Conservation (phyloP, 2,888 invertebrate genomes). For the Drosophila peninsularis region DNA sequence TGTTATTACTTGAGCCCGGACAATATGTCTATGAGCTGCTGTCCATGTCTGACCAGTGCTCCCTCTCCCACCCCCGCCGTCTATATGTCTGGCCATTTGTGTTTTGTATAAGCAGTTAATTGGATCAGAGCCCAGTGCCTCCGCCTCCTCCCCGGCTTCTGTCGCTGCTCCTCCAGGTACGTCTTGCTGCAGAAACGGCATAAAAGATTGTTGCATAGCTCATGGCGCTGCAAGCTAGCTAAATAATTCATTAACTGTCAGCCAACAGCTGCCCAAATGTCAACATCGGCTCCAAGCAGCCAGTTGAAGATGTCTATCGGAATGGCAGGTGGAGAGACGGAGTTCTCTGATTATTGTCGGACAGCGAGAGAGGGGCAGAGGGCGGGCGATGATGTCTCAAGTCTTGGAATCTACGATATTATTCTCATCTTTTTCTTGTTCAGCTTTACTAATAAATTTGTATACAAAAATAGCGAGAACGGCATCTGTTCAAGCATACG, state of each 20-base stretch:
- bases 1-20: slow-evolving; percentile 62
- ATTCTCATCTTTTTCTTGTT: slow-evolving; percentile 13
- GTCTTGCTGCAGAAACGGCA: slow-evolving; percentile 40
- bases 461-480: slow-evolving; percentile 48
- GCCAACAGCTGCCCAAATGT: slow-evolving; percentile 54
- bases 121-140: slow-evolving; percentile 67
- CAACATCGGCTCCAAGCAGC: slow-evolving; percentile 50
- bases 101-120: slow-evolving; percentile 80
- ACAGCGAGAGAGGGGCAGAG: background rate
- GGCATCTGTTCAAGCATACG: slow-evolving; percentile 40
- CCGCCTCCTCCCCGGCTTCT: no score
- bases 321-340: background rate
- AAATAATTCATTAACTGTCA: slow-evolving; percentile 73
- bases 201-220: slow-evolving; percentile 68
- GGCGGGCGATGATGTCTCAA: slow-evolving; percentile 32
- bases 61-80: background rate
- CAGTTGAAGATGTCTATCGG: slow-evolving; percentile 15
- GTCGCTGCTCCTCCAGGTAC: background rate
- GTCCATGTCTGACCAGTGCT: slow-evolving; percentile 30
- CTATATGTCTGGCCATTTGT: slow-evolving; percentile 67
- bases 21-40: slow-evolving; percentile 57
- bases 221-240: slow-evolving; percentile 54
- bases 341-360: background rate
- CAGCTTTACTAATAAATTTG: slow-evolving; percentile 61
- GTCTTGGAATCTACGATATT: slow-evolving; percentile 68